Evolutionary conservation across 2,113 vertebrate genomes (phyloP).

Genomic region (Embiotoca jacksoni): DNA sequence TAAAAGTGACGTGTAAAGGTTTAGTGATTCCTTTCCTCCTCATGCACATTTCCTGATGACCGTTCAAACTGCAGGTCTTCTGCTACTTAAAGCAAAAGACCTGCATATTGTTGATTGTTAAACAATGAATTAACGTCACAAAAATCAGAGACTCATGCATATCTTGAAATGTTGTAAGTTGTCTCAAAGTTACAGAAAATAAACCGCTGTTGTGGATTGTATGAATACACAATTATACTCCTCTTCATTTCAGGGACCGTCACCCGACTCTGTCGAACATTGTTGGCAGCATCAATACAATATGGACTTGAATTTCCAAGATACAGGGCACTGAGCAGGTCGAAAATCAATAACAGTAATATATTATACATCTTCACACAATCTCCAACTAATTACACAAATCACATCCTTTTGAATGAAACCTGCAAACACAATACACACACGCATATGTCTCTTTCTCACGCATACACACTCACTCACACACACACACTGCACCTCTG

Average conservation of each 20-base stretch:
- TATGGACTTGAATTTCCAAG: slow-evolving; percentile 51
- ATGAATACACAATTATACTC: background rate
- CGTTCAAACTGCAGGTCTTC: no score
- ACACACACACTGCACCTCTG: slow-evolving; percentile 54
- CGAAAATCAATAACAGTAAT: background rate
- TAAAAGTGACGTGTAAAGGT: background rate
- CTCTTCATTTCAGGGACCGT: background rate
- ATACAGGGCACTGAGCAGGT: slow-evolving; percentile 29
- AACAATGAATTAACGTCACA: background rate
- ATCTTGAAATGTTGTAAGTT: slow-evolving; percentile 2
- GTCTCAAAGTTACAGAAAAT: background rate
- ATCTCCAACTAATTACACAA: background rate
- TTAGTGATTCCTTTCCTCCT: background rate
- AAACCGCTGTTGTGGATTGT: background rate
- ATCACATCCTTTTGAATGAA: background rate
- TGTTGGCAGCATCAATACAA: slow-evolving; percentile 39
- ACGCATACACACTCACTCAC: slow-evolving; percentile 27
- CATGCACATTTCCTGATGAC: slow-evolving; percentile 1
- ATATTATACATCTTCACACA: background rate
- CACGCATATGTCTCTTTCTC: background rate
- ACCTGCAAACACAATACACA: slow-evolving; percentile 9
- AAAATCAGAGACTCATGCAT: background rate
- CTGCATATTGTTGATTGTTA: background rate
- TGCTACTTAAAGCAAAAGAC: background rate
- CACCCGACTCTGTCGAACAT: background rate